A percentile compares a stretch with the other conserved stretches of the same genome.
These are phyloP conservation scores for Parauchenoglanis ngamensis DNA, from an alignment of 2,797 vertebrate species.

Conservation along the genomic window DNA sequence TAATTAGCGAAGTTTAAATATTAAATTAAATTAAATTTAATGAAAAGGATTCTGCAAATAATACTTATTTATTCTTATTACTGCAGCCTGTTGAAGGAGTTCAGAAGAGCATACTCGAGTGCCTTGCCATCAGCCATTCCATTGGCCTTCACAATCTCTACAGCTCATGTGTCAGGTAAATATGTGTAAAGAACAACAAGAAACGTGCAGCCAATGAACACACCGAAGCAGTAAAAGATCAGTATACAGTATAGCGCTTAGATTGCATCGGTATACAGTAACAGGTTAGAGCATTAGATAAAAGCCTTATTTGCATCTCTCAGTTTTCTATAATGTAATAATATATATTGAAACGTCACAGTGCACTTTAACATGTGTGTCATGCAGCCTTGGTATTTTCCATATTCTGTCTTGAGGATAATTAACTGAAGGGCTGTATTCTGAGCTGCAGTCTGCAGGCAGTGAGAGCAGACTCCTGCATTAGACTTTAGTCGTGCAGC, in stretches of 20 bases:
- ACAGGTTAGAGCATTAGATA: neutral
- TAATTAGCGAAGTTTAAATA: neutral
- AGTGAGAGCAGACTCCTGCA: neutral
- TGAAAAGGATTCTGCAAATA: neutral
- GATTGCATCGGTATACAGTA: neutral
- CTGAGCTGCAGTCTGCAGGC: neutral
- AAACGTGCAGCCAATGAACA: neutral
- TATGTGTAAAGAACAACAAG: constrained; percentile 1
- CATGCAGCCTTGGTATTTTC: neutral
- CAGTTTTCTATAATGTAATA: neutral
- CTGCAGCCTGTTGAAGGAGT: constrained; percentile 82
- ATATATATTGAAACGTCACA: neutral
- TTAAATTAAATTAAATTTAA: neutral
- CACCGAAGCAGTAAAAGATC: too few relatives aligned
- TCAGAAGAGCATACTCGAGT: constrained; percentile 84
- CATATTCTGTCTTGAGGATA: neutral
- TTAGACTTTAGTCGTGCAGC: neutral
- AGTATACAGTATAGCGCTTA: too few relatives aligned
- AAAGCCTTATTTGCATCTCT: neutral
- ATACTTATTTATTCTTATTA: neutral
- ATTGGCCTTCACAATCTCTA: constrained; percentile 83
- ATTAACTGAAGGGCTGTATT: neutral
- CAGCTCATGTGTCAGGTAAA: constrained; percentile 86
- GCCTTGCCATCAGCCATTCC: constrained; percentile 86
- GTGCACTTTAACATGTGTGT: neutral